Base-by-base conservation (phyloP, 2,888 invertebrate species). In the Phragmatobia fuliginosa region DNA sequence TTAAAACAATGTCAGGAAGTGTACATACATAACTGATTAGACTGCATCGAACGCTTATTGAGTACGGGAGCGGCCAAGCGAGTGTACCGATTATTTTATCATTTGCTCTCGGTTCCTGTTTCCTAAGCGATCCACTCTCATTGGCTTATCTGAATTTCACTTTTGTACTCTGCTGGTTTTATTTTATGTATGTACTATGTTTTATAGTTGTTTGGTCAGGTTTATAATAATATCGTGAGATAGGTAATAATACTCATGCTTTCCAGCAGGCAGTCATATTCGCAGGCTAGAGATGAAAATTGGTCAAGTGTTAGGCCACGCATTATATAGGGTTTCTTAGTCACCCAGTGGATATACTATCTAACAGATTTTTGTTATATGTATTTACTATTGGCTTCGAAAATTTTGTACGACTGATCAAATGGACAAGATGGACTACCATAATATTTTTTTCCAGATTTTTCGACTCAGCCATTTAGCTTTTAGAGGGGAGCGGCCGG, bases 1-100 rank as follows among this genome's bases (percentile, higher is more conserved):
- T 83, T 84, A 71, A 84, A 88, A 91, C 89, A 90, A 89, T 86
- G 86, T 81, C 85, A 88, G 91, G 91, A 91, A 89, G 86, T 80
- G 77, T 86, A 84, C 81, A 83, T 84, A 86, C 88, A 88, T 83
- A 78, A 85, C 77, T 85, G 85, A 87, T 86, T 84, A 85, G 81
- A 75, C 77, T 79, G 83, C 79, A 79, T 77, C 80, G 76, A 72
- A 67, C 78, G 77, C 65, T 79, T 79, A 82, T 84, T 85, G 82
- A 59, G 76, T 80, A 79, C 72, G 77, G 82, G 82, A 80, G 76
- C 71, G 73, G 68, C 31, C 25, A 36, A 78, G 77, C 71, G 73
- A 72, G 69, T 68, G 75, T 68, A 69, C 70, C 76, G 76, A 84
- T 81, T 79, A 76, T 75, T 74, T 78, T 74, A 75, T 81, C 82